Base-by-base conservation (phyloP, 2,113 vertebrate genomes). In the Odobenus rosmarus region DNA sequence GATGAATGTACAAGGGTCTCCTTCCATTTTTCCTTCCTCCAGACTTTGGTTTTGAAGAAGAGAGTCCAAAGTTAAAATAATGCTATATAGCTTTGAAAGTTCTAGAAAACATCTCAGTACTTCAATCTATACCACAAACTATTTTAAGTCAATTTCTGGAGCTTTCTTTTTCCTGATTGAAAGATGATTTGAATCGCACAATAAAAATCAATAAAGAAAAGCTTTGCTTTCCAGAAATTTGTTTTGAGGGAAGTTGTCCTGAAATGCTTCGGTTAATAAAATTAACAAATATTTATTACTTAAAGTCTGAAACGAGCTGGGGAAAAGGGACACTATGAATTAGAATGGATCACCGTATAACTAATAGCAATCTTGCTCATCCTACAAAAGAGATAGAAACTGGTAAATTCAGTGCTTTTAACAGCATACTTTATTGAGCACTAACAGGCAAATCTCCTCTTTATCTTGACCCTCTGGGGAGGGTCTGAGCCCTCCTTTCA, bases 121-220 rank as follows among this genome's bases (percentile, higher is more conserved):
- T 62, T 92, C 76, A 87, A 28, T 88, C 31, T 49, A 1, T 31
- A 81, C 18, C 49, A 64, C 33, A 81, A 88, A 93, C 93, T 64
- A 85, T 6, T 95, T 81, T 72, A 71, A 88, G n/a, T 85, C 24
- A 82, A 49, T 57, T 42, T 82, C 71, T 62, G 26, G 49, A 81
- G n/a, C 53, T 18, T n/a, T 92, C n/a, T 61, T 86, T 94, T 91
- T 88, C 84, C 39, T 86, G 9, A 80, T 39, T 93, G 62, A 97
- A 96, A 81, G 2, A 14, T 67, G 7, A 2, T 69, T 93, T 92
- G 46, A 62, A 59, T 24, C 31, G 18, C 33, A 74, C 61, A 53
- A 42, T 62, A 92, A 62, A 94, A 94, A 96, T 92, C 61, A 84
- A 61, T 67, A 62, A 96, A 92, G 51, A 88, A 85, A 90, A 90